Evolutionary conservation across 2,888 invertebrate genomes (phyloP), one percentile per base, ranked within the genome.

Genomic region (Nomada ruficornis): DNA sequence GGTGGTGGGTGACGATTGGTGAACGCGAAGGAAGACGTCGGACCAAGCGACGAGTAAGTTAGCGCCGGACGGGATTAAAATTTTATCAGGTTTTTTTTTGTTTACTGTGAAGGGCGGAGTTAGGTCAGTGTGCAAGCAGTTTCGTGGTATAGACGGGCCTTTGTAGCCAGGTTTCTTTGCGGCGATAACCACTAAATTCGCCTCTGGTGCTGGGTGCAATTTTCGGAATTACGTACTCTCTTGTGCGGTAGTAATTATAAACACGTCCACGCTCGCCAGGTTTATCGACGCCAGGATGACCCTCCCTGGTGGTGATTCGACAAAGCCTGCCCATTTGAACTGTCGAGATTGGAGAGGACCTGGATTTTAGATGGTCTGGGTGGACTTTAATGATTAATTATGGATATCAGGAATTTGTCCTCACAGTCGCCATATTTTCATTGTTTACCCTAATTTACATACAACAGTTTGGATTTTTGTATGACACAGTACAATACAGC

Each of bases 1-100:
- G 36, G 36, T 60, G 10, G 57, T 20, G 36, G 20, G 63, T 64
- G 67, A 80, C 71, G 36, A 62, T 65, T 64, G 55, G 69, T 20
- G 36, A 62, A 68, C 18, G 57, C 15, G 57, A 68, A 57, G 62
- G 23, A 55, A 36, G 59, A 62, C 47, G 72, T 26, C 62, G 57
- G 36, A 26, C 15, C 73, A 71, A 76, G 83, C 85, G 88, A 90
- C 87, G 89, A 91, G 89, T 90, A 89, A 91, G 91, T 91, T 90
- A 90, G 88, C 86, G 86, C 84, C 87, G 85, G 87, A 82, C 84
- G 87, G 86, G 91, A 91, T 91, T 90, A 89, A 90, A 90, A 90
- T 91, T 86, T 74, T 79, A 76, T 52, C 55, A 11, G 47, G 59
- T 13, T 68, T 42, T 15, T n/a, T 55, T 72, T 72, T 72, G 50